A percentile compares a stretch with the other conserved stretches of the same genome.
These are phyloP conservation scores for Arctopsyche grandis DNA, from an alignment of 1,140 invertebrate species.

Conservation along the genomic window DNA sequence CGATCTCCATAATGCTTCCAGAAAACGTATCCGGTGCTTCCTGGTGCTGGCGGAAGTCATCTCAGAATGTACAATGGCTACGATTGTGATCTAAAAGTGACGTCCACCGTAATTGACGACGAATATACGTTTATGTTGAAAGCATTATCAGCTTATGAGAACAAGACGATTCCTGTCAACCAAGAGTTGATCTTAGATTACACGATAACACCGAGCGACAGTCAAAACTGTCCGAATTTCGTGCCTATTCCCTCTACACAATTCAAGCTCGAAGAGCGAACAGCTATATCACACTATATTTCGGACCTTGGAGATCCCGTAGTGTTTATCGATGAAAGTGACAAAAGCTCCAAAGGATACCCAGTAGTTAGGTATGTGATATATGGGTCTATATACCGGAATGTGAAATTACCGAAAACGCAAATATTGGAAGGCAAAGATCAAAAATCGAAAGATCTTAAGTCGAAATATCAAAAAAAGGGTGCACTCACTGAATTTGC, in stretches of 20 bases:
- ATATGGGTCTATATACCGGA: constrained; percentile 10
- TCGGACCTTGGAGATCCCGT: constrained; percentile 34
- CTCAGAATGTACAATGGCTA: constrained; percentile 70
- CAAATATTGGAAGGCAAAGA: too few species aligned
- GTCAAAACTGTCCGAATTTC: not conserved
- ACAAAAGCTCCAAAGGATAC: constrained; percentile 61
- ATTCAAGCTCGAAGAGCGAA: constrained; percentile 44
- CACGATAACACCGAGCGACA: not conserved
- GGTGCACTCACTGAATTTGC: too few species aligned
- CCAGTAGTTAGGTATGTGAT: constrained; percentile 60
- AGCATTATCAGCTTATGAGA: constrained; percentile 56
- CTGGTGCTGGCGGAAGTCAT: constrained; percentile 68
- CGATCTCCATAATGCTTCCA: constrained; percentile 59
- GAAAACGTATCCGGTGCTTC: constrained; percentile 71
- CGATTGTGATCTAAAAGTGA: constrained; percentile 34
- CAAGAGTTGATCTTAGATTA: not conserved
- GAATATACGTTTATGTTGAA: constrained; percentile 27
- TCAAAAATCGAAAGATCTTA: too few species aligned
- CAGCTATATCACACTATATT: constrained; percentile 52
- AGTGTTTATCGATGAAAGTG: constrained; percentile 56
- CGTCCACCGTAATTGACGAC: constrained; percentile 2
- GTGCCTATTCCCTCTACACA: not conserved
- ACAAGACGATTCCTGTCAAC: constrained; percentile 53
- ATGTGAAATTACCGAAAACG: too few species aligned
- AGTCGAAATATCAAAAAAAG: too few species aligned